Conservation (phyloP, 2,888 invertebrate genomes). For the Leptura quadrifasciata region DNA sequence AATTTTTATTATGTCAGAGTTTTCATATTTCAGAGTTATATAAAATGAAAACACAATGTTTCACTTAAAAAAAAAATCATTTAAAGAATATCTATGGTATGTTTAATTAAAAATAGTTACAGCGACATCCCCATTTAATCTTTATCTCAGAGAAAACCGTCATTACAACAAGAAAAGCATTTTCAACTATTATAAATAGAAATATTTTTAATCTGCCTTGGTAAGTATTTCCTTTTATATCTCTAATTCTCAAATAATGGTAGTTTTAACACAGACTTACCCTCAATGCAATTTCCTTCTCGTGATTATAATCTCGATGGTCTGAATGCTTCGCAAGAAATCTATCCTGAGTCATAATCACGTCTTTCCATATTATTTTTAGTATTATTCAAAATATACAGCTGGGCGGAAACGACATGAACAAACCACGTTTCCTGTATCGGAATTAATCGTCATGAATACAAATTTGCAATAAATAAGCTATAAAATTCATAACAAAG, state of each 20-base stretch:
- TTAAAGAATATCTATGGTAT: not conserved
- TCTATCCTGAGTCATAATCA: not conserved
- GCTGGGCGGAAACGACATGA: not conserved
- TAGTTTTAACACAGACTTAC: slow-evolving; percentile 1
- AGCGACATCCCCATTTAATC: not conserved
- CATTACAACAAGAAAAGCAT: not conserved
- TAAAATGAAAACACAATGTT: not conserved
- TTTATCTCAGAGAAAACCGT: not conserved
- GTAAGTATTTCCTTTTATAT: slow-evolving; percentile 8
- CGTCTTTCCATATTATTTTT: not conserved
- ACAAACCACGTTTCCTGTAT: not conserved
- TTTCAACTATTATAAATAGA: not conserved
- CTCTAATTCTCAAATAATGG: not conserved
- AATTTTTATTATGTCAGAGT: slow-evolving; percentile 8
- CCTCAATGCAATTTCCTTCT: slow-evolving; percentile 13
- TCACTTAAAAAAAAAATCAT: not conserved
- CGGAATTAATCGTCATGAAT: not conserved
- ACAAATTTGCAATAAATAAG: not conserved
- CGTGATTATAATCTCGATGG: not conserved
- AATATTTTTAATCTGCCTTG: slow-evolving; percentile 7
- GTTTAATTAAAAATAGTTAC: slow-evolving; percentile 1
- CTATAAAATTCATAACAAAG: not conserved
- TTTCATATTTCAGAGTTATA: slow-evolving; percentile 1
- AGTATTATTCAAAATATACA: not conserved
- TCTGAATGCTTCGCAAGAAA: not conserved